Evolutionary conservation across 2,113 vertebrate genomes (phyloP).

Genomic region (Indicator maculatus): DNA sequence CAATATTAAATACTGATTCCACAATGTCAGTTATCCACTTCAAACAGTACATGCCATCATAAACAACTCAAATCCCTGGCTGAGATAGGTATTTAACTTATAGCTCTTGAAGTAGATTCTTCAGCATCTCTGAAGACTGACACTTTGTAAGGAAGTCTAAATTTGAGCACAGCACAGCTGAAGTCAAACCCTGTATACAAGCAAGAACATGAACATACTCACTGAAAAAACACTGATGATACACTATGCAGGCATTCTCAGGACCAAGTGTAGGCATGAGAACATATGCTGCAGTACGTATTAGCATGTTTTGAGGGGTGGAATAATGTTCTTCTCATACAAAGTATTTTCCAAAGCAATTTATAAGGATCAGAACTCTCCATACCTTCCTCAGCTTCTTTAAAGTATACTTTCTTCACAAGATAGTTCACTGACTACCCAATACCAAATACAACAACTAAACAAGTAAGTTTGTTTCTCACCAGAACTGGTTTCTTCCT

Average conservation of each 20-base stretch:
- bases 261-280: background rate
- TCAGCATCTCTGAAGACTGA: background rate
- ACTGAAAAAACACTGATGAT: background rate
- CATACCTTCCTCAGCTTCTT: background rate
- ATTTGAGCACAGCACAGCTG: background rate
- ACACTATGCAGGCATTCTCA: background rate
- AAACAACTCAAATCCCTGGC: background rate
- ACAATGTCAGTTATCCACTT: background rate
- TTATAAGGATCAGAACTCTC: background rate
- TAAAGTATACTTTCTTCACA: background rate
- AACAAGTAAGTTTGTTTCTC: background rate
- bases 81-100: background rate
- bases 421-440: background rate
- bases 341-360: background rate
- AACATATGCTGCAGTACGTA: background rate
- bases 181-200: background rate
- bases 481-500: background rate
- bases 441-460: background rate
- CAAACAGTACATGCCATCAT: rapidly evolving
- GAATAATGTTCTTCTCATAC: background rate
- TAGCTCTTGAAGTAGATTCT: background rate
- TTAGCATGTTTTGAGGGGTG: background rate
- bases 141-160: background rate
- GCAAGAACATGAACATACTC: background rate
- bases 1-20: background rate